Evolutionary conservation across 2,888 invertebrate species (phyloP).

Genomic region (Xanthia icteritia): DNA sequence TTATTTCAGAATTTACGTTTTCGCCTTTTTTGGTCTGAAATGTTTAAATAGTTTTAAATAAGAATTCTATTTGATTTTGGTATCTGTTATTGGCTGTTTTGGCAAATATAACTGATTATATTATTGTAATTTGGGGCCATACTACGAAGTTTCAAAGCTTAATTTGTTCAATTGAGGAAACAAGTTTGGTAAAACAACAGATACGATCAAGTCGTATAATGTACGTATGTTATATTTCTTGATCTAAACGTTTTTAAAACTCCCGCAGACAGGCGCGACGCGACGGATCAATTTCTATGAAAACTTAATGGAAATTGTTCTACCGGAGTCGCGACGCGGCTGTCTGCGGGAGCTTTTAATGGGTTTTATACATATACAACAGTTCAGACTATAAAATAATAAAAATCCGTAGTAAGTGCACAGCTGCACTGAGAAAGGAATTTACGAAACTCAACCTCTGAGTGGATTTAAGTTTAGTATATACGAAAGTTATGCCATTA

Average conservation of each 20-base stretch:
- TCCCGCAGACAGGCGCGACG: not conserved
- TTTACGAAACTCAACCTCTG: not conserved
- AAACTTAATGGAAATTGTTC: not conserved
- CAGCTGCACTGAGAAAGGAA: not conserved
- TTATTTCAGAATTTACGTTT: conserved; percentile 46
- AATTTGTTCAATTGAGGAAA: too few relatives aligned
- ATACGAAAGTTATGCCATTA: not conserved
- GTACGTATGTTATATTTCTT: not conserved
- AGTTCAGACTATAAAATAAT: not conserved
- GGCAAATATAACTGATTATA: not conserved
- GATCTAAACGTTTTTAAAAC: not conserved
- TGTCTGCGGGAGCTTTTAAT: not conserved
- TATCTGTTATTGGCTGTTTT: conserved; percentile 2
- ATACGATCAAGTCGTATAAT: not conserved
- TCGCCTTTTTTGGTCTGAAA: not conserved
- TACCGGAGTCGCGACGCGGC: too few relatives aligned
- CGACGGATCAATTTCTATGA: not conserved
- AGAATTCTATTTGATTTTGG: conserved; percentile 1
- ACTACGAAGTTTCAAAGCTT: not conserved
- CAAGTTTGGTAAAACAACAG: too few relatives aligned
- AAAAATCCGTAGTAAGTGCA: not conserved
- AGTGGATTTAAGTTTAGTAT: not conserved
- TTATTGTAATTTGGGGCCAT: not conserved
- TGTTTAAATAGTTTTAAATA: conserved; percentile 15
- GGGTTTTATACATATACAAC: not conserved